A percentile compares a stretch with the other conserved stretches of the same genome.
These are phyloP conservation scores for Dolichotis patagonum DNA, from an alignment of 2,113 vertebrate species.

Conservation along the genomic window DNA sequence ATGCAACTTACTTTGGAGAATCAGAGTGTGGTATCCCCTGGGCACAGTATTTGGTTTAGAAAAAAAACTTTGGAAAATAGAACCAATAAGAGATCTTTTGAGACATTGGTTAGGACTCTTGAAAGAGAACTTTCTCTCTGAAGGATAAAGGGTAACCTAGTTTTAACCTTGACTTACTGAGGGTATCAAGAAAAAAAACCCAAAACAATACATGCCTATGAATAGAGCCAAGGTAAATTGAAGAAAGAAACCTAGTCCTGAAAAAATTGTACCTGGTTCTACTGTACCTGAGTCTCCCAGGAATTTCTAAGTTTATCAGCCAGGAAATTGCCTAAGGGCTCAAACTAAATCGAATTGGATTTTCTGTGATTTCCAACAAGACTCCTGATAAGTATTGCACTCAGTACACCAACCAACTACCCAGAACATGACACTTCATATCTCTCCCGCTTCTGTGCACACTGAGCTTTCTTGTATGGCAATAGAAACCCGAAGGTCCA, in stretches of 20 bases:
- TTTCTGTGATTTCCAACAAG: not conserved
- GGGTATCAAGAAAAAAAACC: not conserved
- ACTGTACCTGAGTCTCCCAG: not conserved
- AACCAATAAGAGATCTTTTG: not conserved
- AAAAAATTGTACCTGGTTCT: not conserved
- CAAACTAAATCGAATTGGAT: not conserved
- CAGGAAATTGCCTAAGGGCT: not conserved
- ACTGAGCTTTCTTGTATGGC: not conserved
- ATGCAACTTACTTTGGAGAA: not conserved
- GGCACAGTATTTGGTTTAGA: not conserved
- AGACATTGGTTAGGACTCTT: not conserved
- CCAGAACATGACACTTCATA: not conserved
- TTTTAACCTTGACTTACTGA: not conserved
- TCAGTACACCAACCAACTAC: not conserved
- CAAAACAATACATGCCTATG: not conserved
- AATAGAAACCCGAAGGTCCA: not conserved
- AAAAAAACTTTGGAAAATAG: not conserved
- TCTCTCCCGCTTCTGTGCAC: not conserved
- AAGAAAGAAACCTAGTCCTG: not conserved
- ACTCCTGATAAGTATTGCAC: not conserved
- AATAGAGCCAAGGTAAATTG: not conserved
- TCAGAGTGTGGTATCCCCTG: not conserved
- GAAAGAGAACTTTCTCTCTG: not conserved
- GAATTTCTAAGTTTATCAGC: not conserved
- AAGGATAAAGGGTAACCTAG: not conserved